Conservation (phyloP, 2,888 invertebrate species). For the Esperia sulphurella region DNA sequence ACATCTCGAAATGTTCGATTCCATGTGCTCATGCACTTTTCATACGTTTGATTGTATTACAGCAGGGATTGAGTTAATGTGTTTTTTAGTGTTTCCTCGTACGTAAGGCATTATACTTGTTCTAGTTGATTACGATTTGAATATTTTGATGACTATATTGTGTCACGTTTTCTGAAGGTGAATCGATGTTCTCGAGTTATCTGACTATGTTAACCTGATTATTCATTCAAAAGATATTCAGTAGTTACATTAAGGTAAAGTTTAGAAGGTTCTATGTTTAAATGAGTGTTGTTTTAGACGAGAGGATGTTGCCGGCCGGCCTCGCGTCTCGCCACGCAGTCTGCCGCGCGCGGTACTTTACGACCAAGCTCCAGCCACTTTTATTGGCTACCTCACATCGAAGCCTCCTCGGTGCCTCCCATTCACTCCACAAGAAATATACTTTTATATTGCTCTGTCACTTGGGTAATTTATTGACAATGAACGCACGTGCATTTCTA, state of each 20-base stretch:
- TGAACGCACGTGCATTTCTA: constrained; percentile 79
- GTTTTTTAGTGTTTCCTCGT: constrained; percentile 3
- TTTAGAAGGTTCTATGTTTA: too few species aligned
- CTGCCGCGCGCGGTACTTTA: constrained; percentile 69
- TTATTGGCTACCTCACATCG: constrained; percentile 76
- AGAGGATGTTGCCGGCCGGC: constrained; percentile 29
- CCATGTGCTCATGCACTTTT: constrained; percentile 52
- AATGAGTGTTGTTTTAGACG: constrained; percentile 13
- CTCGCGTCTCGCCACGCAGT: constrained; percentile 72
- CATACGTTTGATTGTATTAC: constrained; percentile 51
- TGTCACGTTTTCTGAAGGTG: constrained; percentile 2
- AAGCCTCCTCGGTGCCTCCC: constrained; percentile 74
- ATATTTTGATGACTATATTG: constrained; percentile 21
- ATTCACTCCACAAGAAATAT: constrained; percentile 76
- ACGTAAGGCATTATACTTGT: constrained; percentile 39
- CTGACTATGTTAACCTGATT: too few species aligned
- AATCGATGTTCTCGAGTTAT: not conserved
- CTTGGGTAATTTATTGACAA: constrained; percentile 78
- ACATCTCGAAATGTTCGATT: constrained; percentile 32
- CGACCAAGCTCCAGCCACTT: constrained; percentile 71
- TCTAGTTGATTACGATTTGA: constrained; percentile 38
- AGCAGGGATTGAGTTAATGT: constrained; percentile 41
- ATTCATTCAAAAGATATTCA: too few species aligned
- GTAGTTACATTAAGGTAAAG: too few species aligned
- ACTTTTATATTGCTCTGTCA: constrained; percentile 78